Base-by-base conservation (phyloP, 2,888 invertebrate species). In the Drosophila prolongata region DNA sequence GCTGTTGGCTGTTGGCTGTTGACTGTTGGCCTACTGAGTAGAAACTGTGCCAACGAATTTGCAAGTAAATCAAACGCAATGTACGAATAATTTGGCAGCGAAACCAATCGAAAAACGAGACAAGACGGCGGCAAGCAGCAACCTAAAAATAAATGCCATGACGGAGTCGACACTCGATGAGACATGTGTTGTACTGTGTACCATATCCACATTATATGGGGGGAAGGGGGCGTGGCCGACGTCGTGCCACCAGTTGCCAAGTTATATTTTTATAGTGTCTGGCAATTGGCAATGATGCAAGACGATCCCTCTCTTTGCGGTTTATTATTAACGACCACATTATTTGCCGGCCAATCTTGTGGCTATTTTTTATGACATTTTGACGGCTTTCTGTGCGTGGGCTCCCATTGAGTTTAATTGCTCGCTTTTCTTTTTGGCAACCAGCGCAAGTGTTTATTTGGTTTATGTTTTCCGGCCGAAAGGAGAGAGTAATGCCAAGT, bases 361-460 rank as follows among this genome's bases (percentile, higher is more conserved):
- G 67, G 67, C 56, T 34, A 50, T 69, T 57, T 57, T 69, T 69
- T 70, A 58, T 68, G 67, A 49, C 50, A 57, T 47, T 75, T 59
- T 52, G 59, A 77, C 50, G 82, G 77, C 61, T 77, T 67, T 53
- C 49, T 46, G 27, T 69, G 80, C 68, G 79, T 87, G 87, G 87
- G 75, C 66, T 61, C 74, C 60, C 69, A 73, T 77, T 67, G 55
- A 75, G 73, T 77, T 73, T 69, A 78, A 87, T 81, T 70, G 77
- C 77, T 66, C 46, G 54, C 67, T 46, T 54, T 75, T 47, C 69
- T 67, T 73, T 81, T 83, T 83, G 88, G 88, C 87, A 74, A 54
- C 59, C 65, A 75, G 66, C 70, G 81, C 76, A 84, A 88, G 83
- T 88, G 83, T 78, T 83, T 79, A 88, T 85, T 85, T 87, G 88